These are phyloP conservation scores for Nasua narica DNA, from an alignment of 2,797 vertebrate genomes.

Conservation along the genomic window DNA sequence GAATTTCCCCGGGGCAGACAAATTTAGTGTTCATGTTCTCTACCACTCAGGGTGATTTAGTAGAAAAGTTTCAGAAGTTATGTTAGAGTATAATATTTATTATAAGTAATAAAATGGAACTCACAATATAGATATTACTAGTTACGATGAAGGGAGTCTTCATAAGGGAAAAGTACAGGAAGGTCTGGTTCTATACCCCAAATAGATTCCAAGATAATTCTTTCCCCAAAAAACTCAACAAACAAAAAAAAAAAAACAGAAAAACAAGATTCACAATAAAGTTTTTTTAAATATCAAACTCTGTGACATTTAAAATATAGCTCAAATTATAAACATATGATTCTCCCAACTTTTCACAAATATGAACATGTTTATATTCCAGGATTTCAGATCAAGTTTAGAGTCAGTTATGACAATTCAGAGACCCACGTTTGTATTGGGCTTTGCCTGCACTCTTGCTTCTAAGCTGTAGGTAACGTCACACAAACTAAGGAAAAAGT, in stretches of 20 bases:
- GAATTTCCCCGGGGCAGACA: not conserved
- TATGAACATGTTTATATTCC: not conserved
- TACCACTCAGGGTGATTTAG: not conserved
- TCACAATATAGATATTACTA: not conserved
- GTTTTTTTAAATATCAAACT: slow-evolving; percentile 31
- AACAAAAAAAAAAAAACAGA: not conserved
- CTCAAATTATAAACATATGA: not conserved
- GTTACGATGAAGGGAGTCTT: not conserved
- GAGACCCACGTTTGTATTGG: not conserved
- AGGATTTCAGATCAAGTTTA: slow-evolving; percentile 2
- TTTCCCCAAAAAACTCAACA: not conserved
- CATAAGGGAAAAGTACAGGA: not conserved
- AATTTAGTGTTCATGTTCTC: not conserved
- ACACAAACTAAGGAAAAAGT: not conserved
- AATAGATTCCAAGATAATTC: not conserved
- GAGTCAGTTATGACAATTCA: not conserved
- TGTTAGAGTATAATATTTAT: not conserved
- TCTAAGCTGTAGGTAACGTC: not conserved
- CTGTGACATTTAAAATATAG: not conserved
- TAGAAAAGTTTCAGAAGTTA: not conserved
- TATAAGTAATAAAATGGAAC: not conserved
- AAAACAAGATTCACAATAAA: not conserved
- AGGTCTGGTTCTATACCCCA: not conserved
- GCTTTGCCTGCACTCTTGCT: not conserved
- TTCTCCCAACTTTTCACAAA: not conserved